These are phyloP conservation scores for Bhutanitis thaidina DNA, from an alignment of 2,888 invertebrate genomes.

Conservation along the genomic window DNA sequence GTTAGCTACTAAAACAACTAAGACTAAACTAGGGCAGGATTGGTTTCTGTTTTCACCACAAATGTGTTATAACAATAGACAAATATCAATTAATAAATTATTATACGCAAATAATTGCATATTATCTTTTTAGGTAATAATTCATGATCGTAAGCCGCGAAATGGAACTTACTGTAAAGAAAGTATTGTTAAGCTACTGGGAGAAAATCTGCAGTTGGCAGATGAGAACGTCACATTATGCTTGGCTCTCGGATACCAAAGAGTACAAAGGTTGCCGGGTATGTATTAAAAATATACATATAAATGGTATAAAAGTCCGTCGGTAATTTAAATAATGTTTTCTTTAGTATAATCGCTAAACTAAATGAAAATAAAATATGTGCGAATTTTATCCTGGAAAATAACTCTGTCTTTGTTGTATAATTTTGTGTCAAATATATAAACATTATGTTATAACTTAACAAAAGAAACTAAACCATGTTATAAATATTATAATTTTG, in stretches of 20 bases:
- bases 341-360: too few species aligned
- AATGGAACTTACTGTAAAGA: slow-evolving; percentile 75
- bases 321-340: too few species aligned
- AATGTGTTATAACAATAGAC: not conserved
- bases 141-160: slow-evolving; percentile 71
- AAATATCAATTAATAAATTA: too few species aligned
- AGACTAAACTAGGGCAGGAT: slow-evolving; percentile 5
- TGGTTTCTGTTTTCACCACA: slow-evolving; percentile 3
- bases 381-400: too few species aligned
- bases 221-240: slow-evolving; percentile 73
- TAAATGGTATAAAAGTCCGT: too few species aligned
- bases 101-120: not conserved
- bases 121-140: slow-evolving; percentile 58
- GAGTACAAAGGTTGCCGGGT: slow-evolving; percentile 73
- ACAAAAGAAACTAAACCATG: too few species aligned
- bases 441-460: too few species aligned
- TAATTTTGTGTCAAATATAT: too few species aligned
- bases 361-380: too few species aligned
- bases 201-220: slow-evolving; percentile 68
- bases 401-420: too few species aligned
- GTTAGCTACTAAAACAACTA: slow-evolving; percentile 11
- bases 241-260: slow-evolving; percentile 70
- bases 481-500: too few species aligned
- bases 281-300: slow-evolving; percentile 10
- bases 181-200: slow-evolving; percentile 68